phyloP scores from a whole-genome alignment of 2,888 invertebrate species.

The Ochropacha duplaris region DNA sequence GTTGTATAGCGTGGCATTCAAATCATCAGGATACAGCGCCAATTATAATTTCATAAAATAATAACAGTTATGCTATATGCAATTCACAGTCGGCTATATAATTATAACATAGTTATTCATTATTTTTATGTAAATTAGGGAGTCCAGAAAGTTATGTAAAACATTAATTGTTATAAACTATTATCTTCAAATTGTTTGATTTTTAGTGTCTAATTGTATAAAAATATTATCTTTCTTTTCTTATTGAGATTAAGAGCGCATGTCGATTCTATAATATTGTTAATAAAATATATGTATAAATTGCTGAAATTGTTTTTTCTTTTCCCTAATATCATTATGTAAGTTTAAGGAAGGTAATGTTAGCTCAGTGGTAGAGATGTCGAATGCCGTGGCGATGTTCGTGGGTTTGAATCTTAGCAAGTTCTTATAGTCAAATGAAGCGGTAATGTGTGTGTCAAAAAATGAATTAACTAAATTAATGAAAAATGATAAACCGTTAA shows the following conservation, averaged over 20 bases:
- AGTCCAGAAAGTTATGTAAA: conserved; percentile 51
- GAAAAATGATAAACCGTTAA: too few relatives aligned
- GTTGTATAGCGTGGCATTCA: conserved; percentile 5
- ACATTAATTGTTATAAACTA: conserved; percentile 52
- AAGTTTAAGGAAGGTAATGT: too few relatives aligned
- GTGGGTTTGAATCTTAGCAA: too few relatives aligned
- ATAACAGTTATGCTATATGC: background rate
- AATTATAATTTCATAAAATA: background rate
- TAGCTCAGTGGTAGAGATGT: too few relatives aligned
- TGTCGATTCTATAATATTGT: conserved; percentile 81
- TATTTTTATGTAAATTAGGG: conserved; percentile 56
- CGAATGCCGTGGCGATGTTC: too few relatives aligned
- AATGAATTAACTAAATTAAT: too few relatives aligned
- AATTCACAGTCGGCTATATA: conserved; percentile 1
- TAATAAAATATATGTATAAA: conserved; percentile 82
- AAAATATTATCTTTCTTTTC: conserved; percentile 56
- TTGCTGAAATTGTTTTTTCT: conserved; percentile 57
- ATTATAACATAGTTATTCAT: conserved; percentile 32
- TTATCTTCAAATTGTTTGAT: conserved; percentile 52
- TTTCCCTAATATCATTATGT: background rate
- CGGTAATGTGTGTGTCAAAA: too few relatives aligned
- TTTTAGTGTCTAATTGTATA: conserved; percentile 65
- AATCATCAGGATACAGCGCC: background rate
- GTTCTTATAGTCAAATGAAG: too few relatives aligned
- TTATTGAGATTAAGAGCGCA: conserved; percentile 74